A percentile compares a stretch with the other conserved stretches of the same genome.
phyloP scores from a whole-genome alignment of 2,113 vertebrate species.

The Triplophysa tibetana region DNA sequence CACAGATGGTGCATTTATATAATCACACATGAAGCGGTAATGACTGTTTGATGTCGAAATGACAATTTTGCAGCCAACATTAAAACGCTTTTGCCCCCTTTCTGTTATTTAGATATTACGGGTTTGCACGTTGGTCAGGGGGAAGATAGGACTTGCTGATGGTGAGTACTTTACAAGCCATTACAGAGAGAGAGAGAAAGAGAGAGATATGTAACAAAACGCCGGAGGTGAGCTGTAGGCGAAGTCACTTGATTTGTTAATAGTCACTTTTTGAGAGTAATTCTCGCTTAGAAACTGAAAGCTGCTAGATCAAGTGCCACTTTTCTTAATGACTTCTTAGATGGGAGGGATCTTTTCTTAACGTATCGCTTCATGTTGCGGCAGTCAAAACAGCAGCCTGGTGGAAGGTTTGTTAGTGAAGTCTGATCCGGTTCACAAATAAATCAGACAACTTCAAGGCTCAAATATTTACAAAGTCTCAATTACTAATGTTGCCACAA shows the following conservation, averaged over 20 bases:
- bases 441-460: background rate
- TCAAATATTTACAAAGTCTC: background rate
- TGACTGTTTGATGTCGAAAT: too few relatives aligned
- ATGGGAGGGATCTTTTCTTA: background rate
- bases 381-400: background rate
- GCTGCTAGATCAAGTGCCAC: background rate
- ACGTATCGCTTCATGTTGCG: background rate
- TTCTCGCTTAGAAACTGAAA: background rate
- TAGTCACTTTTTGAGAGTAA: background rate
- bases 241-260: background rate
- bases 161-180: background rate
- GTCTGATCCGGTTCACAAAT: background rate
- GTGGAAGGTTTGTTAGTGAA: background rate
- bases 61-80: too few relatives aligned
- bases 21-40: too few relatives aligned
- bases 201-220: background rate
- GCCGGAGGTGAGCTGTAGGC: background rate
- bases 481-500: background rate
- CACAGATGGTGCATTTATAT: too few relatives aligned
- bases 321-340: background rate
- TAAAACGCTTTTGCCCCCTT: too few relatives aligned
- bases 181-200: too few relatives aligned
- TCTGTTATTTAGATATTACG: too few relatives aligned
- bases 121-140: background rate
- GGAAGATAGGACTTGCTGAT: slow-evolving; percentile 1